Percentiles rank a stretch among this genome's conserved stretches.
phyloP scores from a whole-genome alignment of 2,113 vertebrate species.

The Loxodonta africana region DNA sequence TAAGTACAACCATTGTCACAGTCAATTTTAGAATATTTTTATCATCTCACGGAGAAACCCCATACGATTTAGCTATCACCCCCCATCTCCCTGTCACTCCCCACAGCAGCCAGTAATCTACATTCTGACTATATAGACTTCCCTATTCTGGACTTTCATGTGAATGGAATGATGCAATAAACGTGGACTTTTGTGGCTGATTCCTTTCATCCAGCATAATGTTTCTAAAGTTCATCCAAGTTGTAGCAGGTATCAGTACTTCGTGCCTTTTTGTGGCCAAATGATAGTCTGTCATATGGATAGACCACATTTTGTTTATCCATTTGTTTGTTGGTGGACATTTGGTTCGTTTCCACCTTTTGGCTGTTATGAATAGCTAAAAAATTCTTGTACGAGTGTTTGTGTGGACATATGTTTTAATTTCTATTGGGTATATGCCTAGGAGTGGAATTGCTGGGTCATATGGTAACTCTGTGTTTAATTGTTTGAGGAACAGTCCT shows the following conservation, averaged over 20 bases:
- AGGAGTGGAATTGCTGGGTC: too few species aligned
- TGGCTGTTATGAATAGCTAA: too few species aligned
- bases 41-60: neutral
- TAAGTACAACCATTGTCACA: neutral
- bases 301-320: neutral
- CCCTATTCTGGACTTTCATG: neutral
- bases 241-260: too few species aligned
- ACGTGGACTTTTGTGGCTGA: neutral
- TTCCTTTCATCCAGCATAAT: neutral
- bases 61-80: neutral
- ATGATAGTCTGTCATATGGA: neutral
- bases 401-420: too few species aligned
- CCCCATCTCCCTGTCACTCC: too few species aligned
- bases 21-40: neutral
- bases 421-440: too few species aligned
- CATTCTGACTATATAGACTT: neutral
- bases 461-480: too few species aligned
- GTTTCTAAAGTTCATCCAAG: too few species aligned
- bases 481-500: too few species aligned
- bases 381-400: too few species aligned
- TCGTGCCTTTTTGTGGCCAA: too few species aligned
- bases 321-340: neutral
- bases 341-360: too few species aligned
- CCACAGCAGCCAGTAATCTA: neutral
- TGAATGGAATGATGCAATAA: neutral